These are phyloP conservation scores for Meliscaeva auricollis DNA, from an alignment of 2,888 invertebrate genomes.

Conservation along the genomic window DNA sequence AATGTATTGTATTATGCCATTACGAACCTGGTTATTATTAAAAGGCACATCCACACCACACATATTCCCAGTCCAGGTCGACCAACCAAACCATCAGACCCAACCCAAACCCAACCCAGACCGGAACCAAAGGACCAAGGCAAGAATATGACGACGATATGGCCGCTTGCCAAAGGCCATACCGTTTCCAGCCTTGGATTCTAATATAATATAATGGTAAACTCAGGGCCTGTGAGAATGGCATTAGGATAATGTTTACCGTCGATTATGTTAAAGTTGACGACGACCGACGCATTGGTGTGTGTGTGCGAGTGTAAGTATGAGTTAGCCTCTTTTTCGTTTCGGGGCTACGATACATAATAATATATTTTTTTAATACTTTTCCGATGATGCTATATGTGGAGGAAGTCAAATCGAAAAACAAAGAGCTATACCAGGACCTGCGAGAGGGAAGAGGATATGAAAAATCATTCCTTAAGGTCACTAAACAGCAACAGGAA, in stretches of 20 bases:
- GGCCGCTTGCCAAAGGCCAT: slow-evolving; percentile 56
- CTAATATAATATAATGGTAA: slow-evolving; percentile 66
- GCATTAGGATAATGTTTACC: slow-evolving; percentile 70
- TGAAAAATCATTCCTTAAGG: slow-evolving; percentile 19
- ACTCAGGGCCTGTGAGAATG: slow-evolving; percentile 60
- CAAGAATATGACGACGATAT: slow-evolving; percentile 20
- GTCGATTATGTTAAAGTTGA: slow-evolving; percentile 58
- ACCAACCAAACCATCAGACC: too few relatives aligned
- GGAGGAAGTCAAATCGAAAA: background rate
- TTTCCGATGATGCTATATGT: slow-evolving; percentile 8
- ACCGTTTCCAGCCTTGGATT: slow-evolving; percentile 25
- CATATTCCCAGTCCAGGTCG: background rate
- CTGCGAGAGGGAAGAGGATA: background rate
- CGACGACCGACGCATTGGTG: too few relatives aligned
- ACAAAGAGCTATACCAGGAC: background rate
- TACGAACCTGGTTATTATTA: slow-evolving; percentile 66
- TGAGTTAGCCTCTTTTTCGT: background rate
- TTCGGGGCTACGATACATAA: background rate
- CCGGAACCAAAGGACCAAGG: slow-evolving; percentile 3
- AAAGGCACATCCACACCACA: slow-evolving; percentile 34
- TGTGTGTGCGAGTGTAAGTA: background rate
- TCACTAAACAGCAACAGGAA: slow-evolving; percentile 30
- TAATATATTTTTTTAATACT: slow-evolving; percentile 43
- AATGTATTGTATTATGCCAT: slow-evolving; percentile 68
- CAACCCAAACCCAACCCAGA: too few relatives aligned